These are phyloP conservation scores for Styela clava DNA, from an alignment of 23 tunicate species.

Conservation along the genomic window DNA sequence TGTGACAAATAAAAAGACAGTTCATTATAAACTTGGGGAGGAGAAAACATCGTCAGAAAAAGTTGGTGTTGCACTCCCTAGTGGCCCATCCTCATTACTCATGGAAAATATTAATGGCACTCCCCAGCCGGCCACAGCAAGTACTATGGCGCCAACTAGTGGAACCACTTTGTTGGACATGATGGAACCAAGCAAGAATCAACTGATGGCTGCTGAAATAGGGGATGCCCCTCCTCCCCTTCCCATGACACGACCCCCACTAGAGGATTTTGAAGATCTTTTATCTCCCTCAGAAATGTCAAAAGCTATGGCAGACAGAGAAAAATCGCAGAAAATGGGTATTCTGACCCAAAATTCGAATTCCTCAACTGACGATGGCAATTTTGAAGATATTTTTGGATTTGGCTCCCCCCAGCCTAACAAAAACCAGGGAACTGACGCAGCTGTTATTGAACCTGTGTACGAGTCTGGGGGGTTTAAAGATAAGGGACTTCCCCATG, in stretches of 20 bases:
- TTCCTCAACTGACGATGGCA: background rate
- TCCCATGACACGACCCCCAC: background rate
- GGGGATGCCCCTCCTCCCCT: conserved; percentile 12
- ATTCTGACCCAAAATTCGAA: background rate
- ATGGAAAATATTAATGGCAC: background rate
- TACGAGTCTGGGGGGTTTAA: background rate
- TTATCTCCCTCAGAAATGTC: background rate
- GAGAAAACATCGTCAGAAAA: background rate
- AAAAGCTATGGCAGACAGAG: conserved; percentile 2
- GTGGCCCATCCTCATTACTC: background rate
- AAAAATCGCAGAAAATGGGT: background rate
- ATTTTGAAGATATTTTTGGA: background rate
- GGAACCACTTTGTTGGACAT: background rate
- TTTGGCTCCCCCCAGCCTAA: background rate
- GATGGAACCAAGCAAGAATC: background rate
- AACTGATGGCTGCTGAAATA: background rate
- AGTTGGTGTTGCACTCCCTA: background rate
- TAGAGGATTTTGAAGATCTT: conserved; percentile 16
- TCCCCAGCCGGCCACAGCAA: background rate
- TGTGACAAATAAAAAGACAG: background rate
- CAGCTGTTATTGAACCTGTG: background rate
- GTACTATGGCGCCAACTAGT: background rate
- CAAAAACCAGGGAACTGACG: background rate
- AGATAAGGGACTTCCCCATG: conserved; percentile 22
- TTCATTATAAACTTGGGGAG: background rate